Percentiles rank a stretch among this genome's conserved stretches.
These are phyloP conservation scores for Lamprotornis superbus DNA, from an alignment of 2,113 vertebrate genomes.

Conservation along the genomic window DNA sequence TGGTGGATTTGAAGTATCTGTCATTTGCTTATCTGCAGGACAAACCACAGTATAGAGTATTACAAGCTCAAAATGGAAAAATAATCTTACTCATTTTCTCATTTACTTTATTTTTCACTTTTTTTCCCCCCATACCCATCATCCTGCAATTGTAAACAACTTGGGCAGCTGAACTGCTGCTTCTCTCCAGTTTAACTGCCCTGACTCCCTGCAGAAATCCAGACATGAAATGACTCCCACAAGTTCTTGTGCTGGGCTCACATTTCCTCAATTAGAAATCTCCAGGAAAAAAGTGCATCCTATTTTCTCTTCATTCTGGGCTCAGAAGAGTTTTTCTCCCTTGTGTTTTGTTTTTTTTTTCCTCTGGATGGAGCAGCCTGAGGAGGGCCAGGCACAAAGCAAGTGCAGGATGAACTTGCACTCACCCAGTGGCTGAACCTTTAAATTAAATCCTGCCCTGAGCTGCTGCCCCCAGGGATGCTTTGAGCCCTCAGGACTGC, in stretches of 20 bases:
- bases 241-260: neutral
- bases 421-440: neutral
- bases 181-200: neutral
- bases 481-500: fast-evolving
- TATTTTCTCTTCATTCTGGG: neutral
- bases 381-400: neutral
- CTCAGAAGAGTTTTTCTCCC: neutral
- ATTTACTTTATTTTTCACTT: neutral
- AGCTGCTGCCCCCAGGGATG: too few species aligned
- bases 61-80: neutral
- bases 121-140: neutral
- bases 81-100: neutral
- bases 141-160: neutral
- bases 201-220: neutral
- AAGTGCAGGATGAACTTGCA: neutral
- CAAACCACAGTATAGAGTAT: neutral
- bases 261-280: neutral
- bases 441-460: neutral
- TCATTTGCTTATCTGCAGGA: neutral
- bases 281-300: neutral
- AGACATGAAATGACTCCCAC: neutral
- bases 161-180: neutral
- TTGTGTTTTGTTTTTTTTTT: neutral
- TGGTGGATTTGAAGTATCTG: neutral
- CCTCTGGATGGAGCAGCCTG: neutral